Evolutionary conservation across 1,140 invertebrate species (phyloP).

Genomic region (Drosophila auraria): DNA sequence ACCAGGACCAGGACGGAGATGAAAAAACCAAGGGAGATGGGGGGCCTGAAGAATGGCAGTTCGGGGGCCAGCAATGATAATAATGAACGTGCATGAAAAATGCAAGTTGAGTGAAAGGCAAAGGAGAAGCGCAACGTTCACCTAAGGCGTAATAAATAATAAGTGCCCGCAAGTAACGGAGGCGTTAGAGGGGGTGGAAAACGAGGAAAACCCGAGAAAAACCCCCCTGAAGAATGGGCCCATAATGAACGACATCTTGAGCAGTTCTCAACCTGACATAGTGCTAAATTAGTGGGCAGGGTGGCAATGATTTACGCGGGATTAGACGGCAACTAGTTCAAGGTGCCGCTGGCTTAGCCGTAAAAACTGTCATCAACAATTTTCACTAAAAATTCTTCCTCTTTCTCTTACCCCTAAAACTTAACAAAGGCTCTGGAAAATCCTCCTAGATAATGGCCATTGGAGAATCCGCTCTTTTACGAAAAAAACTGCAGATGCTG

Average conservation of each 20-base stretch:
- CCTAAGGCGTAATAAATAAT: slow-evolving; percentile 82
- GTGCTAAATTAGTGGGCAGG: slow-evolving; percentile 77
- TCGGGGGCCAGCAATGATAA: slow-evolving; percentile 64
- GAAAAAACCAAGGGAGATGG: slow-evolving; percentile 7
- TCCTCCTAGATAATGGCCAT: slow-evolving; percentile 57
- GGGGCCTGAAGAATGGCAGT: slow-evolving; percentile 24
- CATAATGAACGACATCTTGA: slow-evolving; percentile 80
- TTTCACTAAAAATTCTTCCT: background rate
- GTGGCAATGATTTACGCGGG: slow-evolving; percentile 48
- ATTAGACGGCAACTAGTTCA: slow-evolving; percentile 39
- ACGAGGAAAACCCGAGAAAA: background rate
- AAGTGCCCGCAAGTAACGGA: slow-evolving; percentile 53
- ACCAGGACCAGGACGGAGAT: slow-evolving; percentile 8
- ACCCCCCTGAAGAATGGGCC: slow-evolving; percentile 58
- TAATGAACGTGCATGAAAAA: slow-evolving; percentile 83
- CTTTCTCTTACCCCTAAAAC: background rate
- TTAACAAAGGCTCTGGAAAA: slow-evolving; percentile 47
- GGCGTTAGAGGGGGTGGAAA: background rate
- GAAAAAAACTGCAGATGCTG: slow-evolving; percentile 75
- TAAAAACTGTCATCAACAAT: slow-evolving; percentile 14
- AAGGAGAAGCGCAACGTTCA: slow-evolving; percentile 51
- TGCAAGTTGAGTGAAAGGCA: slow-evolving; percentile 75
- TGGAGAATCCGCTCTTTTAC: slow-evolving; percentile 52
- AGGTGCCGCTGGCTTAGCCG: slow-evolving; percentile 21
- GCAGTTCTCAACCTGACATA: slow-evolving; percentile 71